A percentile compares a stretch with the other conserved stretches of the same genome.
Conservation (phyloP, 1,140 invertebrate genomes). For the Eciton burchellii region DNA sequence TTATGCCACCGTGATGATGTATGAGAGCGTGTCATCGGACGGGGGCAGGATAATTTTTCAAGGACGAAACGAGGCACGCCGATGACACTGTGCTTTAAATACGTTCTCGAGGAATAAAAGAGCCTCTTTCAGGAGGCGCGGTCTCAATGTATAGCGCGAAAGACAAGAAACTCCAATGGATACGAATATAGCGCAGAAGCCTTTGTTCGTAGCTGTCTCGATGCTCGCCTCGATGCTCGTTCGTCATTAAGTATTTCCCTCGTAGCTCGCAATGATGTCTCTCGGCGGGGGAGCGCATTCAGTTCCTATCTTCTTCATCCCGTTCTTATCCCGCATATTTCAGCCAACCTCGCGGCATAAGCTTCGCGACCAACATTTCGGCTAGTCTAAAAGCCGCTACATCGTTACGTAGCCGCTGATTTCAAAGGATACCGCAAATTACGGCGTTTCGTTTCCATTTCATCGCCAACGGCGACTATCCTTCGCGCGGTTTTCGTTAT, state of each 20-base stretch:
- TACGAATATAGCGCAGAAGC: constrained; percentile 21
- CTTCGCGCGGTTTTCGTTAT: constrained; percentile 23
- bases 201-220: constrained; percentile 39
- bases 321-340: constrained; percentile 41
- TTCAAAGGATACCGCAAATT: constrained; percentile 42
- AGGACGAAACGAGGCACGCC: constrained; percentile 14
- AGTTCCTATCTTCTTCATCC: background rate
- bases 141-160: constrained; percentile 10
- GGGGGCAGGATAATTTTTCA: constrained; percentile 51
- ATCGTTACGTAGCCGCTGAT: constrained; percentile 24
- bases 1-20: constrained; percentile 29
- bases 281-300: background rate
- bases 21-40: constrained; percentile 13
- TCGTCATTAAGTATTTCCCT: constrained; percentile 43
- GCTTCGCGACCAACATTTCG: constrained; percentile 20
- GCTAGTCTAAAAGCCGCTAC: constrained; percentile 37
- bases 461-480: constrained; percentile 28
- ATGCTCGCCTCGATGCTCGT: constrained; percentile 29
- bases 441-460: constrained; percentile 31
- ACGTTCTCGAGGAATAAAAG: constrained; percentile 22
- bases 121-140: constrained; percentile 23
- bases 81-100: constrained; percentile 47
- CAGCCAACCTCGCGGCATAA: background rate
- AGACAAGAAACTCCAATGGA: constrained; percentile 21
- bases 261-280: constrained; percentile 20